A percentile compares a stretch with the other conserved stretches of the same genome.
These are phyloP conservation scores for Nymphalis io DNA, from an alignment of 1,140 invertebrate species.

Conservation along the genomic window DNA sequence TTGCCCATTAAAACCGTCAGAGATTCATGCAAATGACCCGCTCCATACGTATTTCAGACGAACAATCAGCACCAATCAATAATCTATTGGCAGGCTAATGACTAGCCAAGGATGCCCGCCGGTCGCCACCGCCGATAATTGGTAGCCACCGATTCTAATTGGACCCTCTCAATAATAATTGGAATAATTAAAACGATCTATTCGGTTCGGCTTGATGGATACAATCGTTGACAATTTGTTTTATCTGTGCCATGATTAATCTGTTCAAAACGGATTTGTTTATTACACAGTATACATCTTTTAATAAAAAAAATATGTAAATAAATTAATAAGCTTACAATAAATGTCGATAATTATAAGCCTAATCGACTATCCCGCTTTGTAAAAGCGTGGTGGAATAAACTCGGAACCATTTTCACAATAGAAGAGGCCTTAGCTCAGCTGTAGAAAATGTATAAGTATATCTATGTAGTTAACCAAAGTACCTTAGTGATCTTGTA, in stretches of 20 bases:
- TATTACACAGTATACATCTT: not conserved
- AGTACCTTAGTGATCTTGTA: too few species aligned
- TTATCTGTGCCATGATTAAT: slow-evolving; percentile 43
- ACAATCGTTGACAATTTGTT: slow-evolving; percentile 39
- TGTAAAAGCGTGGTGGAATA: too few species aligned
- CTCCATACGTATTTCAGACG: slow-evolving; percentile 50
- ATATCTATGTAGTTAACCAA: too few species aligned
- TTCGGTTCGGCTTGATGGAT: slow-evolving; percentile 48
- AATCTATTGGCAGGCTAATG: slow-evolving; percentile 77
- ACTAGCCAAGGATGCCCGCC: slow-evolving; percentile 69
- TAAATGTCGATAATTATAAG: too few species aligned
- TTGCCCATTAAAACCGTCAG: slow-evolving; percentile 69
- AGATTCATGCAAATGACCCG: slow-evolving; percentile 77
- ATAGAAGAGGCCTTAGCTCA: too few species aligned
- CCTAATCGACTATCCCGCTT: too few species aligned
- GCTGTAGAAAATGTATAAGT: too few species aligned
- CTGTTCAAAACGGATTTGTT: not conserved
- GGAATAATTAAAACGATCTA: slow-evolving; percentile 66
- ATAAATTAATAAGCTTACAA: too few species aligned
- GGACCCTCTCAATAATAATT: slow-evolving; percentile 67
- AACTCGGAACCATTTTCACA: too few species aligned
- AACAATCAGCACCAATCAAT: slow-evolving; percentile 79
- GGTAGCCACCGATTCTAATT: slow-evolving; percentile 66
- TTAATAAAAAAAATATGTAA: too few species aligned
- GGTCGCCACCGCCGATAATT: slow-evolving; percentile 64